Percentiles rank a stretch among this genome's conserved stretches.
Evolutionary conservation across 2,113 vertebrate species (phyloP).

Genomic region (Suricata suricatta): DNA sequence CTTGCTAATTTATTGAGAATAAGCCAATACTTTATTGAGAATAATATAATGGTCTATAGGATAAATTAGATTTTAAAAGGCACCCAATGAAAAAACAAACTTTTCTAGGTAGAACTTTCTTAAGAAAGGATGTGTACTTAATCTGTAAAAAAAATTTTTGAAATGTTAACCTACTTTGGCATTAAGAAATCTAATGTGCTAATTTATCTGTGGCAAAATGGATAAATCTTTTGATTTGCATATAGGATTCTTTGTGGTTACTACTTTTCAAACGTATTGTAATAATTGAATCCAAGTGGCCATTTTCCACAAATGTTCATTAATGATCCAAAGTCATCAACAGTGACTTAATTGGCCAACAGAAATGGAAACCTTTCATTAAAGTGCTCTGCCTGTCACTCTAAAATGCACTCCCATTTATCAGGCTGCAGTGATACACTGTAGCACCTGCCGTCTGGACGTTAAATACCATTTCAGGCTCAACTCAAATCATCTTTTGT

Average conservation of each 20-base stretch:
- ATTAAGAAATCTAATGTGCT: constrained; percentile 47
- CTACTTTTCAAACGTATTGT: constrained; percentile 49
- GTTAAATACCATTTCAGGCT: constrained; percentile 80
- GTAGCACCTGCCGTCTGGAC: constrained; percentile 69
- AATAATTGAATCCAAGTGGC: constrained; percentile 76
- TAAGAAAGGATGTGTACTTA: constrained; percentile 35
- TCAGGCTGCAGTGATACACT: constrained; percentile 70
- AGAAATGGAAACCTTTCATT: constrained; percentile 75
- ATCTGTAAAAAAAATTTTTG: constrained; percentile 36
- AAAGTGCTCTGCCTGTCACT: constrained; percentile 75
- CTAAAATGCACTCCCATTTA: constrained; percentile 79
- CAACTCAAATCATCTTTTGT: constrained; percentile 81
- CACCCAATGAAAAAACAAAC: constrained; percentile 33
- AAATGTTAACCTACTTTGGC: constrained; percentile 25
- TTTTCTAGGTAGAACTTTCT: constrained; percentile 34
- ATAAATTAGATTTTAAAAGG: constrained; percentile 50
- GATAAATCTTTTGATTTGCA: constrained; percentile 40
- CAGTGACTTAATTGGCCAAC: constrained; percentile 79
- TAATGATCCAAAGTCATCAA: constrained; percentile 81
- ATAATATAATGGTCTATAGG: constrained; percentile 16
- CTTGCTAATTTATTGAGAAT: constrained; percentile 39
- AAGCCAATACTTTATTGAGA: not conserved
- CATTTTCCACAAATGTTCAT: constrained; percentile 73
- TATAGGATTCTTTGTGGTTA: constrained; percentile 30
- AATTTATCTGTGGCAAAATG: constrained; percentile 39